phyloP scores from a whole-genome alignment of 2,888 invertebrate species.

The Elegia similella region DNA sequence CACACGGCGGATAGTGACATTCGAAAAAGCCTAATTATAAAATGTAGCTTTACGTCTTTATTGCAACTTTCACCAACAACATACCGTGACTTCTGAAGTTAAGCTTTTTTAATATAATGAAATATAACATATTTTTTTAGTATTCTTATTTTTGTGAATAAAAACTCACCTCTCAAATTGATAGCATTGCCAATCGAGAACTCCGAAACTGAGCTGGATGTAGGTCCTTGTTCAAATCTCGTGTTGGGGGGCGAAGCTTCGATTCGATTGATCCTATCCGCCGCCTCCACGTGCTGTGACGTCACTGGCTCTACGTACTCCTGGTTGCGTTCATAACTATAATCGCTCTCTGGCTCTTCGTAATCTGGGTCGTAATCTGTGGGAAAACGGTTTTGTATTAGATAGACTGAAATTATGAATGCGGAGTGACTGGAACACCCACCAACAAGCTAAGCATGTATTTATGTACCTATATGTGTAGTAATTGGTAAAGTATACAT shows the following conservation, averaged over 20 bases:
- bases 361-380: constrained; percentile 61
- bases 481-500: too few species aligned
- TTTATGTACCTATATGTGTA: too few species aligned
- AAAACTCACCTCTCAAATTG: constrained; percentile 68
- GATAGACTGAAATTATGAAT: not conserved
- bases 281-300: constrained; percentile 42
- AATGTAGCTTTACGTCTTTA: too few species aligned
- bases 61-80: too few species aligned
- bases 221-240: constrained; percentile 49
- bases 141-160: too few species aligned
- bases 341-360: constrained; percentile 44
- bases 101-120: too few species aligned
- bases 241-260: constrained; percentile 38
- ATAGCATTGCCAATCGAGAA: constrained; percentile 69
- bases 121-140: too few species aligned
- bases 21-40: too few species aligned
- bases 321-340: constrained; percentile 53
- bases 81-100: too few species aligned
- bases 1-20: too few species aligned
- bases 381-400: constrained; percentile 18
- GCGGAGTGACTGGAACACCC: too few species aligned
- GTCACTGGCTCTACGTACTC: constrained; percentile 61
- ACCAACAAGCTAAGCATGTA: too few species aligned
- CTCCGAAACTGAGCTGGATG: constrained; percentile 57
- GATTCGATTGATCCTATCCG: constrained; percentile 40